A percentile compares a stretch with the other conserved stretches of the same genome.
Conservation (phyloP, 2,113 vertebrate genomes). For the Ceyx margarethae region DNA sequence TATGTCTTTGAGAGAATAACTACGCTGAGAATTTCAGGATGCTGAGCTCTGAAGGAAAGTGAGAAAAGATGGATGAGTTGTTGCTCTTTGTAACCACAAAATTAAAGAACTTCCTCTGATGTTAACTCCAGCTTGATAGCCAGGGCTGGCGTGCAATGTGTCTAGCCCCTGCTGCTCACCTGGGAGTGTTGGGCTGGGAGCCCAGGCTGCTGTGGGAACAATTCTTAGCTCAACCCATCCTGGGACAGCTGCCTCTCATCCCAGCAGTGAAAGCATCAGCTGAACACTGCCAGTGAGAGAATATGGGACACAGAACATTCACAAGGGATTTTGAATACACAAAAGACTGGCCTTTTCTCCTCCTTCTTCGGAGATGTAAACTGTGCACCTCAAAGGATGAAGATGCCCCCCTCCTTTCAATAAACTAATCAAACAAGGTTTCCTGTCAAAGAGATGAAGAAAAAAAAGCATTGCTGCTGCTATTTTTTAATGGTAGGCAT, state of each 20-base stretch:
- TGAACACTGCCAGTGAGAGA: not conserved
- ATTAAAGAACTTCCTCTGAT: not conserved
- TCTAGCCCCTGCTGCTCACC: not conserved
- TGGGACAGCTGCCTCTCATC: not conserved
- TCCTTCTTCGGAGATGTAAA: not conserved
- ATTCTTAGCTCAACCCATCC: not conserved
- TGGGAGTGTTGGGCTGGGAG: not conserved
- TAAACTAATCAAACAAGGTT: not conserved
- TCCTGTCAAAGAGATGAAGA: not conserved
- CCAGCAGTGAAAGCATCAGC: not conserved
- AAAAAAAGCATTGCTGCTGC: not conserved
- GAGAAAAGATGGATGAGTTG: not conserved
- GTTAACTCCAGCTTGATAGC: not conserved
- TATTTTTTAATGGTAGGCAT: not conserved
- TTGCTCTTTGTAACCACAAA: not conserved
- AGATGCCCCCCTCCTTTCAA: not conserved
- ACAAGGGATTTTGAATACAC: not conserved
- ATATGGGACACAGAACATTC: not conserved
- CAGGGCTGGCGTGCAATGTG: rapidly evolving
- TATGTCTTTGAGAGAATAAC: not conserved
- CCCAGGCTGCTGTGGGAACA: not conserved
- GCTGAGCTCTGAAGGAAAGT: not conserved
- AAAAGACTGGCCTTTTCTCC: not conserved
- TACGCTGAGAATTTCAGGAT: not conserved
- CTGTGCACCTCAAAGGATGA: rapidly evolving